phyloP scores from a whole-genome alignment of 2,797 vertebrate genomes.

The Schizothorax lantsangensis region DNA sequence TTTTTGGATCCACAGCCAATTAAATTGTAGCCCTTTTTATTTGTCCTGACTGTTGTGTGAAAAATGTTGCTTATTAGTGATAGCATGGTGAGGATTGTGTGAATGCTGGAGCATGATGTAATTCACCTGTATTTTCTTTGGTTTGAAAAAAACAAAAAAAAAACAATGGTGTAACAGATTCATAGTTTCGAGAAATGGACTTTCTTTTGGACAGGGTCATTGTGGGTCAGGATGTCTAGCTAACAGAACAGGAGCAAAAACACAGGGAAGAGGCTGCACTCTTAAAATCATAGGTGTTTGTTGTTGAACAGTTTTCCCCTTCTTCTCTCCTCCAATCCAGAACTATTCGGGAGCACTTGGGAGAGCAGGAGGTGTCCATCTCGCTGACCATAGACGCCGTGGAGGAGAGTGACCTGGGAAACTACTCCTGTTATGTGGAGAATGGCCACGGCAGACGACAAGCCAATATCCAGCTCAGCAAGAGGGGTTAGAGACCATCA shows the following conservation, averaged over 20 bases:
- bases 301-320: neutral
- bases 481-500: slow-evolving; percentile 82
- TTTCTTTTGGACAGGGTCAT: neutral
- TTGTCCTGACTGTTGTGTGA: neutral
- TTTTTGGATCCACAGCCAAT: neutral
- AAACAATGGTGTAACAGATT: neutral
- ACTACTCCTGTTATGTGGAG: slow-evolving; percentile 97
- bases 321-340: slow-evolving; percentile 68
- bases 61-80: neutral
- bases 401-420: slow-evolving; percentile 93
- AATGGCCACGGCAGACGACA: slow-evolving; percentile 92
- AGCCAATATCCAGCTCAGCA: slow-evolving; percentile 89
- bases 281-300: neutral
- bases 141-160: neutral
- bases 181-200: neutral
- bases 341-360: slow-evolving; percentile 92
- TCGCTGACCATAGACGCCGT: slow-evolving; percentile 92
- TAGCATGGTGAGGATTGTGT: neutral
- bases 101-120: neutral
- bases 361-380: slow-evolving; percentile 96
- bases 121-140: neutral
- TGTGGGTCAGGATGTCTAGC: neutral
- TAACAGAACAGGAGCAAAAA: neutral
- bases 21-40: neutral
- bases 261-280: neutral